phyloP scores from a whole-genome alignment of 2,888 invertebrate genomes.

The Patella pellucida region DNA sequence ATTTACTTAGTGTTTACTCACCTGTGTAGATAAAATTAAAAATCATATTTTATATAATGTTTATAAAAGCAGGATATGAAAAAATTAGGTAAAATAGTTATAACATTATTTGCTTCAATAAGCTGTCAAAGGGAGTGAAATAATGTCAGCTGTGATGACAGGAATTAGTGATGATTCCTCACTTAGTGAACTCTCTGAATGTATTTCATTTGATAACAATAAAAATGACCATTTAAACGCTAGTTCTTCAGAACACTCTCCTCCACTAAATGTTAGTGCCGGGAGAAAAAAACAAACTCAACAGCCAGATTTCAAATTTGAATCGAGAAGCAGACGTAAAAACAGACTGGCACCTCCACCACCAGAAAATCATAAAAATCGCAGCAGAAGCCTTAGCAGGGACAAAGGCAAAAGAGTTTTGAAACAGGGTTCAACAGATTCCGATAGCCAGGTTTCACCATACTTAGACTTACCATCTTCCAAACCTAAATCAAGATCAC shows the following conservation, averaged over 20 bases:
- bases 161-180: slow-evolving; percentile 3
- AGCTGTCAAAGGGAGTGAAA: too few relatives aligned
- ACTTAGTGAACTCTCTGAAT: not conserved
- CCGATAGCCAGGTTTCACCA: slow-evolving; percentile 16
- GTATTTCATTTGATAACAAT: not conserved
- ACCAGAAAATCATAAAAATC: slow-evolving; percentile 8
- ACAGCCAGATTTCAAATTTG: not conserved
- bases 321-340: slow-evolving; percentile 12
- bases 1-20: not conserved
- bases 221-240: not conserved
- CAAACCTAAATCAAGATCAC: not conserved
- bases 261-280: not conserved
- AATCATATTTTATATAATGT: too few relatives aligned
- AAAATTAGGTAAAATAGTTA: too few relatives aligned
- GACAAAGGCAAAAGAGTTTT: not conserved
- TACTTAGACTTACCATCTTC: not conserved
- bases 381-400: not conserved
- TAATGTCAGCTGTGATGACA: not conserved
- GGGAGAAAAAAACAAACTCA: not conserved
- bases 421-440: slow-evolving; percentile 30
- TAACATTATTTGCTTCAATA: too few relatives aligned
- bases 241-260: not conserved
- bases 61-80: too few relatives aligned
- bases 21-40: too few relatives aligned
- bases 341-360: slow-evolving; percentile 29